Conservation (phyloP, 2,888 invertebrate species). For the Chamaedrilus cognettii region DNA sequence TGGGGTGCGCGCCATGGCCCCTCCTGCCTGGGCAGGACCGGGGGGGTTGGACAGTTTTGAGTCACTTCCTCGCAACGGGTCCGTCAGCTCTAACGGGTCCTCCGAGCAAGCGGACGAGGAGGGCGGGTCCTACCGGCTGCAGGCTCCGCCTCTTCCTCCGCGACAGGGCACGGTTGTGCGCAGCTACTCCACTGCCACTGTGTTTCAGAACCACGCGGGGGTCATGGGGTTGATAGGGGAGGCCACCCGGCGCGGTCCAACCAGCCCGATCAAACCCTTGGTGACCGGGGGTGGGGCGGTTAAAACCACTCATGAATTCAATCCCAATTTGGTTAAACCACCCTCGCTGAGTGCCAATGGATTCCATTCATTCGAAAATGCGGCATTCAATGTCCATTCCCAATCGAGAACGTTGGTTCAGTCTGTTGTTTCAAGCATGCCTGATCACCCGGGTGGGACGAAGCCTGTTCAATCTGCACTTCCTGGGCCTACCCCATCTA, state of each 20-base stretch:
- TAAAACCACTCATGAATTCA: too few relatives aligned
- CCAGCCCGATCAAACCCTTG: too few relatives aligned
- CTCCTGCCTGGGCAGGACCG: neutral
- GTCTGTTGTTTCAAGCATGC: neutral
- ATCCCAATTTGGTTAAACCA: too few relatives aligned
- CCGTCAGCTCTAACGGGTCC: neutral
- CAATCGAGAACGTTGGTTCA: neutral
- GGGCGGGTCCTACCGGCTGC: neutral
- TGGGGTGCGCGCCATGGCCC: neutral
- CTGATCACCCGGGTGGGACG: neutral
- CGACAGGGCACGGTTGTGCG: neutral
- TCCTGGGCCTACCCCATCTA: neutral
- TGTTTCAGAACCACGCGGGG: neutral
- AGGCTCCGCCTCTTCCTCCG: neutral
- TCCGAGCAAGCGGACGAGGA: neutral
- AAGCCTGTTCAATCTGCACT: neutral
- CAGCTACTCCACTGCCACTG: constrained; percentile 1
- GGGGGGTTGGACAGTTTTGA: neutral
- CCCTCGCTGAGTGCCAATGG: neutral
- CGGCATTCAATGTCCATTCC: too few relatives aligned
- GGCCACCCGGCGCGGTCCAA: too few relatives aligned
- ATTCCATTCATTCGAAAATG: too few relatives aligned
- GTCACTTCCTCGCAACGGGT: neutral
- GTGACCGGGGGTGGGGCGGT: too few relatives aligned
- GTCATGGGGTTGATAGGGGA: neutral